These are phyloP conservation scores for Paguma larvata DNA, from an alignment of 2,797 vertebrate species.

Conservation along the genomic window DNA sequence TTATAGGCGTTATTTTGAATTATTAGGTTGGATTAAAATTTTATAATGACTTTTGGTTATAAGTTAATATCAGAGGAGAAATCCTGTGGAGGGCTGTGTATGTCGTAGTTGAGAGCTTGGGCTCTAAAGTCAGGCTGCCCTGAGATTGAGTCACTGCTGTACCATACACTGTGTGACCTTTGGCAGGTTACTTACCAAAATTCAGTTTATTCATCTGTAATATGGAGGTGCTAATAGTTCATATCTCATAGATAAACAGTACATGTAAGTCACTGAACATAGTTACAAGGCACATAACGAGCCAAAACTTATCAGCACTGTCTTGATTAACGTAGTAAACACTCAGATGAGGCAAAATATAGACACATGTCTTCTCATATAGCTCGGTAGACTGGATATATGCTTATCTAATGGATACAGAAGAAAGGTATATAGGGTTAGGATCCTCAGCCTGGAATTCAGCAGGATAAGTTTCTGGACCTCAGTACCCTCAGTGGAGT, in stretches of 20 bases:
- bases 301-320: not conserved
- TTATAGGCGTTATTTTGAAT: constrained; percentile 1
- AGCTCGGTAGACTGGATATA: not conserved
- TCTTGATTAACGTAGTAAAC: not conserved
- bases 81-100: not conserved
- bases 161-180: not conserved
- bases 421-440: not conserved
- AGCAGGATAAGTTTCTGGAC: not conserved
- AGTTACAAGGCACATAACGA: not conserved
- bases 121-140: not conserved
- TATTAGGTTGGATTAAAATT: not conserved
- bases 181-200: not conserved
- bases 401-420: not conserved
- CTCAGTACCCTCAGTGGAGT: not conserved
- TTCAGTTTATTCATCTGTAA: not conserved
- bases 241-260: not conserved
- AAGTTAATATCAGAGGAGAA: constrained; percentile 44
- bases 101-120: not conserved
- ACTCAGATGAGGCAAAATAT: not conserved
- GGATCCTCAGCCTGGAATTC: not conserved
- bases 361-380: not conserved
- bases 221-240: not conserved
- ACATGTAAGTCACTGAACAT: not conserved
- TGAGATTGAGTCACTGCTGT: not conserved
- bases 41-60: constrained; percentile 28